Conservation (phyloP, 2,113 vertebrate genomes). For the Panthera leo region DNA sequence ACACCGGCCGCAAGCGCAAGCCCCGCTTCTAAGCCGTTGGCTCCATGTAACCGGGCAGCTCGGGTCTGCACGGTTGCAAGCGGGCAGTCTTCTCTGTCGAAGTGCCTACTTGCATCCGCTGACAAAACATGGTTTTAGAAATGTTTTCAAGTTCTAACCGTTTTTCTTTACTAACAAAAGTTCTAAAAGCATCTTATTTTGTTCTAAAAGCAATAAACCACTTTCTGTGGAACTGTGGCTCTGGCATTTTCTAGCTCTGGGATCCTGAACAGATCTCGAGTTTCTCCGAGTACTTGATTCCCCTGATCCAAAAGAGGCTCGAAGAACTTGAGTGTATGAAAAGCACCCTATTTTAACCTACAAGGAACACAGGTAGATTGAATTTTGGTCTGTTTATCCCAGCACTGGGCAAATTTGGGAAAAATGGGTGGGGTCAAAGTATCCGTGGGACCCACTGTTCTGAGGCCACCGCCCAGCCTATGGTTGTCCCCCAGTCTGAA, state of each 20-base stretch:
- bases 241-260: background rate
- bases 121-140: background rate
- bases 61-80: rapidly evolving
- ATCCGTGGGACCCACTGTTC: background rate
- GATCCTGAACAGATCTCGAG: background rate
- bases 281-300: background rate
- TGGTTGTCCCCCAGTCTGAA: background rate
- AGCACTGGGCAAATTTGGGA: background rate
- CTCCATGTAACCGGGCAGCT: rapidly evolving
- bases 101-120: background rate
- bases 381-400: background rate
- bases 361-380: background rate
- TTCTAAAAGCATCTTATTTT: slow-evolving; percentile 37
- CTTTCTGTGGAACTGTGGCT: background rate
- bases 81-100: background rate
- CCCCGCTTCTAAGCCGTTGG: slow-evolving; percentile 86
- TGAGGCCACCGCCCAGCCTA: background rate
- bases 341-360: background rate
- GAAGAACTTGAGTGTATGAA: background rate
- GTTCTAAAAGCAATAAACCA: slow-evolving; percentile 62
- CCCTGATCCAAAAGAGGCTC: background rate
- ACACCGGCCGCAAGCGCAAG: slow-evolving; percentile 92
- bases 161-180: slow-evolving; percentile 12
- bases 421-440: background rate
- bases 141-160: background rate